Evolutionary conservation across 2,888 invertebrate species (phyloP).

Genomic region (Drosophila mayaguana): DNA sequence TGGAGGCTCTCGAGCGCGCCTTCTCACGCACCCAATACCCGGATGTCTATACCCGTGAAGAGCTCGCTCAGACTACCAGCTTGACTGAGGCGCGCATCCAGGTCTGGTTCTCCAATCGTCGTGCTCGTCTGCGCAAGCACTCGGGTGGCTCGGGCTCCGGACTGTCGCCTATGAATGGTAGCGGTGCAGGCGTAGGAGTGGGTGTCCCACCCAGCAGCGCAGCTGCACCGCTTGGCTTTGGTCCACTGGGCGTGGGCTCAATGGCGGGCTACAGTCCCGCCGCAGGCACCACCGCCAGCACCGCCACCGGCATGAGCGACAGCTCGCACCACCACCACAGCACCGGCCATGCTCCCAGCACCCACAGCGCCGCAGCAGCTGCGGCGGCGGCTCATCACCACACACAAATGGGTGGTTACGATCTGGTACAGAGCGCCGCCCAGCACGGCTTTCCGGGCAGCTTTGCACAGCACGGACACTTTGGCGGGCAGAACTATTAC

Average conservation of each 20-base stretch:
- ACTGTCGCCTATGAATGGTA: slow-evolving; percentile 75
- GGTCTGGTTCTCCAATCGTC: slow-evolving; percentile 98
- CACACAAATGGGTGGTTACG: slow-evolving; percentile 83
- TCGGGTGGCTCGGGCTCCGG: slow-evolving; percentile 82
- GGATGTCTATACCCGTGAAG: slow-evolving; percentile 97
- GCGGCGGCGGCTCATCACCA: slow-evolving; percentile 83
- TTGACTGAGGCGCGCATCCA: slow-evolving; percentile 97
- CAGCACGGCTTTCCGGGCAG: slow-evolving; percentile 84
- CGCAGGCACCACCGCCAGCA: slow-evolving; percentile 80
- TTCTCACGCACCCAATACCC: slow-evolving; percentile 97
- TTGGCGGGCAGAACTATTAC: slow-evolving; percentile 84
- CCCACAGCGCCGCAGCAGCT: slow-evolving; percentile 79
- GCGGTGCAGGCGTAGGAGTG: slow-evolving; percentile 46
- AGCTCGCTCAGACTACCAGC: slow-evolving; percentile 93
- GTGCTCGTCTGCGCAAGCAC: slow-evolving; percentile 96
- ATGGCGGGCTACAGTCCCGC: slow-evolving; percentile 85
- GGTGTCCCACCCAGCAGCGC: slow-evolving; percentile 56
- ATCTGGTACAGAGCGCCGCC: slow-evolving; percentile 83
- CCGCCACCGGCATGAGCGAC: slow-evolving; percentile 75
- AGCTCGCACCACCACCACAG: slow-evolving; percentile 70
- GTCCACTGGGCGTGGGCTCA: slow-evolving; percentile 82
- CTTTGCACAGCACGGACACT: slow-evolving; percentile 84
- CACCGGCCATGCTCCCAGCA: slow-evolving; percentile 77
- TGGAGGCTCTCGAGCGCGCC: slow-evolving; percentile 95
- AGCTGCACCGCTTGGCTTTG: slow-evolving; percentile 79